A percentile compares a stretch with the other conserved stretches of the same genome.
These are phyloP conservation scores for Yponomeuta evonymella DNA, from an alignment of 2,888 invertebrate species.

Conservation along the genomic window DNA sequence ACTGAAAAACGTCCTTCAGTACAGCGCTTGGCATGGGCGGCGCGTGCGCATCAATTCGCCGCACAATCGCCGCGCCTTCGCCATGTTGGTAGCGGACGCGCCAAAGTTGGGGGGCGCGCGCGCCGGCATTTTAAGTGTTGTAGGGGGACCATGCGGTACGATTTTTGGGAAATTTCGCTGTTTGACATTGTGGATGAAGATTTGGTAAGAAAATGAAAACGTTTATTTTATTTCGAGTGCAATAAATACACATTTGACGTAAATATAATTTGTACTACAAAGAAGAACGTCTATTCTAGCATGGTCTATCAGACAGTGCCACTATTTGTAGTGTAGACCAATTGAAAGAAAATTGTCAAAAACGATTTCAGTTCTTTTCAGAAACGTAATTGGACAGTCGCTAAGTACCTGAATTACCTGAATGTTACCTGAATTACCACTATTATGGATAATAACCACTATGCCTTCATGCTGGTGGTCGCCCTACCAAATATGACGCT, in stretches of 20 bases:
- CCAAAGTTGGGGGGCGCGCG: conserved; percentile 12
- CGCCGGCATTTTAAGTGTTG: conserved; percentile 15
- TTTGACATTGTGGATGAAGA: background rate
- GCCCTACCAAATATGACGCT: conserved; percentile 54
- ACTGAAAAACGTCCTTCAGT: conserved; percentile 16
- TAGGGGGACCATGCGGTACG: background rate
- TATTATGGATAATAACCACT: too few species aligned
- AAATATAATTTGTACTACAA: too few species aligned
- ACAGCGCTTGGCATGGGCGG: background rate
- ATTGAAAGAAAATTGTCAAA: too few species aligned
- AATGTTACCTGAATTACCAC: background rate
- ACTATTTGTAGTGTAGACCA: too few species aligned
- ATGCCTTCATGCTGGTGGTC: conserved; percentile 29
- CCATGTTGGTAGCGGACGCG: conserved; percentile 15
- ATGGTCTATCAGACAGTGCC: too few species aligned
- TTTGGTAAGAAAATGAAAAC: background rate
- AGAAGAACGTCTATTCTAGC: too few species aligned
- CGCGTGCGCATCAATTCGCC: conserved; percentile 15
- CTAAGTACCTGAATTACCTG: background rate
- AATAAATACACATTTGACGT: too few species aligned
- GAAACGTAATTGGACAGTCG: background rate
- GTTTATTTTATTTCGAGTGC: background rate
- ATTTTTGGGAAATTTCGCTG: background rate
- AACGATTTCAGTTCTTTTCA: too few species aligned
- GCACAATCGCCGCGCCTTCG: conserved; percentile 16